Base-by-base conservation (phyloP, 2,797 vertebrate species). In the Eospalax fontanierii region DNA sequence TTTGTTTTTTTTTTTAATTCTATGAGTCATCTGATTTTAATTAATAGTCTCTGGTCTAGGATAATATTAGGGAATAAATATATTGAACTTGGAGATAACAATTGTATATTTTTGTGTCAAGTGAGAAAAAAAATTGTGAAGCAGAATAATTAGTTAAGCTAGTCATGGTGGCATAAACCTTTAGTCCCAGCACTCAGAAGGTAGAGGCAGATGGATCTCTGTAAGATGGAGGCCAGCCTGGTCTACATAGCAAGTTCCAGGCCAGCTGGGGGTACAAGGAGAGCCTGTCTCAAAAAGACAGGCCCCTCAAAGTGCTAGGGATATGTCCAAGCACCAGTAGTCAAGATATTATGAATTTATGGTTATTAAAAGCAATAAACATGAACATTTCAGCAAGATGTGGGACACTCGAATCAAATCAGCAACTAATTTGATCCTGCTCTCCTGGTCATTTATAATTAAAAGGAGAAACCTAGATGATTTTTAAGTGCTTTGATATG, bases 111-210 rank as follows among this genome's bases (percentile, higher is more conserved):
- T 94, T 94, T 79, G 61, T 81, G 22, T 43, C 63, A 92, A 86
- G 54, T 89, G 71, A 96, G 43, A 80, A 93, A 95, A 93, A 95
- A 57, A 94, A 79, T n/a, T 92, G 24, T 68, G 14, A 38, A 38
- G 63, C 66, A 26, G 16, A n/a, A 10, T 79, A 61, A n/a, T 2
- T n/a, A 40, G 38, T 40, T 12, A 7, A 82, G 2, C 7, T 21
- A 30, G 61, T 15, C 38, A 26, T 43, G 50, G 33, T 2, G 1
- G 5, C 24, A 7, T 19, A n/a, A 2, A 18, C 16, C 35, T 68
- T 9, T 28, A 19, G 40, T 30, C 22, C 35, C 46, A 54, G 15
- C 28, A n/a, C 33, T 46, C 38, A 3, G 40, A 35, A 33, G 24
- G n/a, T n/a, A n/a, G n/a, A n/a, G n/a, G n/a, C n/a, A n/a, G n/a